Conservation (phyloP, 2,113 vertebrate genomes). For the Chionodraco myersi region DNA sequence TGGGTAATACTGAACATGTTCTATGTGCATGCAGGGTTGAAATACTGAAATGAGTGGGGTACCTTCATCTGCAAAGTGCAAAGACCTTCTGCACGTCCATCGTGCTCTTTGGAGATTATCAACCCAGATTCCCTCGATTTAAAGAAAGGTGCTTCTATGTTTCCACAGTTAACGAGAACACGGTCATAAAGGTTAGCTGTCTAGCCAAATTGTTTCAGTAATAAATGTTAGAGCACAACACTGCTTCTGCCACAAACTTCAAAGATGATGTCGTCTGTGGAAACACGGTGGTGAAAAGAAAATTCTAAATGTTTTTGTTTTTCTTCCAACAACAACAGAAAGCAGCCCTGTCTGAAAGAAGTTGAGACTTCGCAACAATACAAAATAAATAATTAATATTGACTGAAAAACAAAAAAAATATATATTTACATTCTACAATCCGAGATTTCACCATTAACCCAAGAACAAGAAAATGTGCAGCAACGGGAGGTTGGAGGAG, state of each 20-base stretch:
- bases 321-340: conserved; percentile 24
- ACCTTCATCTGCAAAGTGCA: neutral
- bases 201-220: no score
- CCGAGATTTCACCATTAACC: conserved; percentile 46
- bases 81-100: neutral
- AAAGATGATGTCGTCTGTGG: conserved; percentile 35
- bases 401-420: conserved; percentile 51
- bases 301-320: neutral
- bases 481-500: conserved; percentile 32
- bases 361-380: conserved; percentile 45
- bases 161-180: neutral
- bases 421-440: conserved; percentile 55
- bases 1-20: conserved; percentile 35
- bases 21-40: conserved; percentile 1
- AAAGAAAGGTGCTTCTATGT: neutral
- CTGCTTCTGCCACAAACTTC: conserved; percentile 6
- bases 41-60: conserved; percentile 40
- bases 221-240: neutral
- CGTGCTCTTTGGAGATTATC: neutral
- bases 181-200: neutral
- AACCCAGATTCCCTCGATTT: neutral
- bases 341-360: conserved; percentile 52
- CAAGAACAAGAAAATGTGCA: conserved; percentile 56
- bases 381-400: conserved; percentile 82
- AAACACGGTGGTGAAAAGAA: conserved; percentile 48